Conservation (phyloP, 2,888 invertebrate genomes). For the Stenodera caucasica region DNA sequence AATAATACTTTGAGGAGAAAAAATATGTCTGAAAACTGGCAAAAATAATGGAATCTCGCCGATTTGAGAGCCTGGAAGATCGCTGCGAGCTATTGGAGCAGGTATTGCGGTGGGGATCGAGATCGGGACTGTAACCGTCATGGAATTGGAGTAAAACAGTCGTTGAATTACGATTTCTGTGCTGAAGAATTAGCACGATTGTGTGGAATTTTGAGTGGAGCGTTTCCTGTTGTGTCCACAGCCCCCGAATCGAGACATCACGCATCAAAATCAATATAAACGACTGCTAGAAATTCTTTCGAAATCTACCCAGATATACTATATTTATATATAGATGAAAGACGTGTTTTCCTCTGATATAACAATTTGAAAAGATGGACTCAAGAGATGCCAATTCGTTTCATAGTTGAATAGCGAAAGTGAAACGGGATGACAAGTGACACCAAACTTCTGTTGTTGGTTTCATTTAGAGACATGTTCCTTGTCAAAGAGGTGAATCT, state of each 20-base stretch:
- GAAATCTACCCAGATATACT: neutral
- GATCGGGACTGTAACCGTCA: too few relatives aligned
- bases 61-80: too few relatives aligned
- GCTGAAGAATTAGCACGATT: too few relatives aligned
- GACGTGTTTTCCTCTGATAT: conserved; percentile 19
- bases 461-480: conserved; percentile 49
- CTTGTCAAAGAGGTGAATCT: conserved; percentile 46
- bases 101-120: too few relatives aligned
- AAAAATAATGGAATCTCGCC: too few relatives aligned
- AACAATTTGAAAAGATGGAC: conserved; percentile 30
- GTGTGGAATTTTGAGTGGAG: too few relatives aligned
- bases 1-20: too few relatives aligned
- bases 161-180: too few relatives aligned
- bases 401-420: conserved; percentile 39
- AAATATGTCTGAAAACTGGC: too few relatives aligned
- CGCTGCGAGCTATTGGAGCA: too few relatives aligned
- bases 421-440: conserved; percentile 52
- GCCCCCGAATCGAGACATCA: conserved; percentile 1
- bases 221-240: too few relatives aligned
- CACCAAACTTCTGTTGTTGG: conserved; percentile 50
- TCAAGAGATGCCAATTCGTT: conserved; percentile 39
- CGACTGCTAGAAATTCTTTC: neutral
- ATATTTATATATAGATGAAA: conserved; percentile 10
- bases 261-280: neutral
- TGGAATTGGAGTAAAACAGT: too few relatives aligned